Evolutionary conservation across 2,113 vertebrate species (phyloP), one percentile per base, ranked within the genome.

Genomic region (Onychostoma macrolepis): DNA sequence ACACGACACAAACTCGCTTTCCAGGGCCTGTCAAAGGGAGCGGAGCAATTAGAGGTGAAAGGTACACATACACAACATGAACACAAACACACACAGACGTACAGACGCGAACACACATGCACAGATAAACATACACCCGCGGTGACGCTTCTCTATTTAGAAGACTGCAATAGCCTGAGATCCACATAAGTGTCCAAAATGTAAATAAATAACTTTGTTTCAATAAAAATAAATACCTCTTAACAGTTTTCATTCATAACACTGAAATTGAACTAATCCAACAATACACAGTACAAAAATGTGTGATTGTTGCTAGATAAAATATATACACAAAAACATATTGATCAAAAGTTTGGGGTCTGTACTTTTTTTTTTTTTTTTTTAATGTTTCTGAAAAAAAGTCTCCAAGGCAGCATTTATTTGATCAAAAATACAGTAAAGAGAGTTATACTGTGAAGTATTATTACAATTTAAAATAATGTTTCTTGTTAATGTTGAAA

Each of bases 1-100:
- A 96, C 98, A 99, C 85, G 98, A 99, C 88, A 99, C 98, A 95
- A 99, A 99, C 92, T 99, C 98, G 8, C 98, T 99, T 94, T 99
- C 98, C 94, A 99, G 93, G 88, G 97, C 98, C 98, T 99, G 94
- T 94, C 80, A 94, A 93, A 90, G 91, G 92, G 93, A 88, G 87
- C 83, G 65, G 90, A 90, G 88, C 91, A 93, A 93, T 93, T 93
- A 94, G 92, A 93, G 92, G 92, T 88, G 89, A 94, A 87, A 90
- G 88, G 78, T 41, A 50, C 30, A 84, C 65, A 30, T 58, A 82
- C 61, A 84, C 4, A 45, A 56, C 58, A 91, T 76, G 86, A 74
- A 91, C 41, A 61, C 61, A 87, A 48, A 86, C 30, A 72, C 76
- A 53, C 43, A 69, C 2, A 56, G 28, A 71, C 15, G 38, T 48